These are phyloP conservation scores for Bos taurus DNA, from an alignment of 2,113 vertebrate species.

Conservation along the genomic window DNA sequence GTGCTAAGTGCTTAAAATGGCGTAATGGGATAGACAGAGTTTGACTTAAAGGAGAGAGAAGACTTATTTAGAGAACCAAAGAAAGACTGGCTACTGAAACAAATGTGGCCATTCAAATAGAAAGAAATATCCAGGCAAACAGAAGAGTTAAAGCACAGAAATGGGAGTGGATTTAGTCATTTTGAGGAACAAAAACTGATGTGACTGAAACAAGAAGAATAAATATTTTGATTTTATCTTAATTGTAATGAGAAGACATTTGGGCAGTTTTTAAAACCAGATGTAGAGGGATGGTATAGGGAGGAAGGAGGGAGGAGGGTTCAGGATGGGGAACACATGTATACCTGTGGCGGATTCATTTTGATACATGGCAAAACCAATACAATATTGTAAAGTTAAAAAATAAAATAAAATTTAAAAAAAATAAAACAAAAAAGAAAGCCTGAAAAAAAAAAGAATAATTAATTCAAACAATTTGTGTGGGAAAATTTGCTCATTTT, in stretches of 20 bases:
- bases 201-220: background rate
- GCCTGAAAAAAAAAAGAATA: background rate
- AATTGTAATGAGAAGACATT: background rate
- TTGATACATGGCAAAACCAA: too few species aligned
- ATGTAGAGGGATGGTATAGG: background rate
- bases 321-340: too few species aligned
- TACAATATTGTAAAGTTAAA: too few species aligned
- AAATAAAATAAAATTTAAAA: too few species aligned
- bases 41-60: background rate
- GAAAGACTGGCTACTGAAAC: background rate
- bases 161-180: background rate
- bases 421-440: too few species aligned
- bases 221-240: background rate
- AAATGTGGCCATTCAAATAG: background rate
- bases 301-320: too few species aligned
- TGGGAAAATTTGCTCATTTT: background rate
- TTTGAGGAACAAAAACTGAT: background rate
- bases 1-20: background rate
- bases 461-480: background rate
- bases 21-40: background rate
- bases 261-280: background rate
- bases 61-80: background rate
- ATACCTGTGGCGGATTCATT: too few species aligned
- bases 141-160: background rate
- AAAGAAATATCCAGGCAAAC: background rate